Conservation (phyloP, 1,140 invertebrate species). For the Pseudomyrmex sp. region DNA sequence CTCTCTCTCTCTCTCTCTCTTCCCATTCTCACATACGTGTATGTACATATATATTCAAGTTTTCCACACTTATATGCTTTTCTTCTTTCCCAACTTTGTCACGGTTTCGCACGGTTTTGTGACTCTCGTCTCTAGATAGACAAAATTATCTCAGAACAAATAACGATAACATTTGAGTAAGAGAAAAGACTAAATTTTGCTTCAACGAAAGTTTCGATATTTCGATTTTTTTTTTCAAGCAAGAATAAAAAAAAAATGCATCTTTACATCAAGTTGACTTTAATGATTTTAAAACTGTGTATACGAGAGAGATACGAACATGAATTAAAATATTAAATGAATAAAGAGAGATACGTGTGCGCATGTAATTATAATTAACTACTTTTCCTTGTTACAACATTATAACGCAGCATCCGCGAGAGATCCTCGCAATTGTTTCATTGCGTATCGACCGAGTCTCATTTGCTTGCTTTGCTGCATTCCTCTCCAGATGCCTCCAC, state of each 20-base stretch:
- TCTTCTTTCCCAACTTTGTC: conserved; percentile 8
- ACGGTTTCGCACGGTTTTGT: neutral
- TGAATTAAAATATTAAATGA: conserved; percentile 1
- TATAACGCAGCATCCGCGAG: neutral
- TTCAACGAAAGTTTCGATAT: neutral
- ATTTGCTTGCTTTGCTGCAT: conserved; percentile 61
- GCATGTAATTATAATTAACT: neutral
- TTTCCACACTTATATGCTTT: conserved; percentile 7
- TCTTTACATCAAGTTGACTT: neutral
- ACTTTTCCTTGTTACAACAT: neutral
- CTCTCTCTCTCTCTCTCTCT: conserved; percentile 12
- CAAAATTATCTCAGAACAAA: conserved; percentile 11
- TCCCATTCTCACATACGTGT: neutral
- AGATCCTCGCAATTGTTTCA: conserved; percentile 6
- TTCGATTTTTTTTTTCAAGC: too few species aligned
- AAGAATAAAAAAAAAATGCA: neutral
- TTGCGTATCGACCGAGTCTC: conserved; percentile 63
- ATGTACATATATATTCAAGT: neutral
- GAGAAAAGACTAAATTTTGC: neutral
- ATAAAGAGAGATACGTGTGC: neutral
- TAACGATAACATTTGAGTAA: neutral
- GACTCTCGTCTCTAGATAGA: neutral
- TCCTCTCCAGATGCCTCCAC: conserved; percentile 76
- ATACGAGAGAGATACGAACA: neutral
- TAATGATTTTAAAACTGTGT: neutral